Conservation (phyloP, 2,888 invertebrate genomes). For the Apocheima hispidaria region DNA sequence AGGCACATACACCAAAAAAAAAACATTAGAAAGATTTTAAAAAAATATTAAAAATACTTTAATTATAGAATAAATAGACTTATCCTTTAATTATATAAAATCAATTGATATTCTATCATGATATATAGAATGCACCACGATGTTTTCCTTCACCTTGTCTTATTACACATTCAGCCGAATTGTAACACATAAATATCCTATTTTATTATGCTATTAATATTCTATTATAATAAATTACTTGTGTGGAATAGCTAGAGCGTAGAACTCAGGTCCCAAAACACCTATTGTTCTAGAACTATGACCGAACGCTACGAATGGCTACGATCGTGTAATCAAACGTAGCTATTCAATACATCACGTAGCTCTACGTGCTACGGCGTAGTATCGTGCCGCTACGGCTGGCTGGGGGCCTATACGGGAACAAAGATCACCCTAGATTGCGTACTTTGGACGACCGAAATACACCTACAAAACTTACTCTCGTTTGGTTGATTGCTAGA, state of each 20-base stretch:
- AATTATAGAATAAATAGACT: too few species aligned
- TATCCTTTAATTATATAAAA: too few species aligned
- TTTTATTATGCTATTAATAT: too few species aligned
- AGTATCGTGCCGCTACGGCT: conserved; percentile 38
- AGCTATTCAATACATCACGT: conserved; percentile 43
- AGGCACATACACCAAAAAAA: too few species aligned
- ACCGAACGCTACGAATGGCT: conserved; percentile 18
- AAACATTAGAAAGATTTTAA: too few species aligned
- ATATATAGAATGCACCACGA: not conserved
- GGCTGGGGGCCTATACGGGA: conserved; percentile 37
- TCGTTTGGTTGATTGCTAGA: too few species aligned
- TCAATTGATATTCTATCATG: too few species aligned
- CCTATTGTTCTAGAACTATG: conserved; percentile 3
- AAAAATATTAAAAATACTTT: too few species aligned
- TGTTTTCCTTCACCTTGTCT: not conserved
- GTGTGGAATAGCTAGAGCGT: not conserved
- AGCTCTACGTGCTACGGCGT: conserved; percentile 39
- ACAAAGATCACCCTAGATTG: too few species aligned
- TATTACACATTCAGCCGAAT: not conserved
- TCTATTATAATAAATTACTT: too few species aligned
- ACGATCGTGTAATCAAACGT: conserved; percentile 37
- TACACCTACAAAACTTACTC: too few species aligned
- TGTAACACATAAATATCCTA: not conserved
- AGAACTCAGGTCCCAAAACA: conserved; percentile 6
- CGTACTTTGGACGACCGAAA: too few species aligned